A percentile compares a stretch with the other conserved stretches of the same genome.
Evolutionary conservation across 2,113 vertebrate genomes (phyloP).

Genomic region (Orcinus orca): DNA sequence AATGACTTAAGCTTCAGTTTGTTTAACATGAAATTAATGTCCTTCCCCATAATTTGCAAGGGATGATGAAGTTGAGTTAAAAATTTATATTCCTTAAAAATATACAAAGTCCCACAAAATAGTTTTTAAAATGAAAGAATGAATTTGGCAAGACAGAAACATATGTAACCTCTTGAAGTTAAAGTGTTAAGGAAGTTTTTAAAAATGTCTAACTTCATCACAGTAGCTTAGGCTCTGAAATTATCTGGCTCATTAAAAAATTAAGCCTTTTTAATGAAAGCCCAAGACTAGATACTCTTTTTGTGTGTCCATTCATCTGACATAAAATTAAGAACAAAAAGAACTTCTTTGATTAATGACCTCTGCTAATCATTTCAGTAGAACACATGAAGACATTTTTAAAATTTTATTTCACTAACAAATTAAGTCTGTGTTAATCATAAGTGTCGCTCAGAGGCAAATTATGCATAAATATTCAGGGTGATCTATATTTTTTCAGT

Average conservation of each 20-base stretch:
- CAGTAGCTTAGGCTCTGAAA: too few species aligned
- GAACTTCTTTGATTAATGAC: conserved; percentile 80
- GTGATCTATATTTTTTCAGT: conserved; percentile 83
- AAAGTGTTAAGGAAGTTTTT: background rate
- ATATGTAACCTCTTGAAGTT: background rate
- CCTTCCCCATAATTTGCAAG: background rate
- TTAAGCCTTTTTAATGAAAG: conserved; percentile 37
- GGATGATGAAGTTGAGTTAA: background rate
- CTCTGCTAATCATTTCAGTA: conserved; percentile 78
- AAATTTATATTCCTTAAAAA: background rate
- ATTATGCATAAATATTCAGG: conserved; percentile 80
- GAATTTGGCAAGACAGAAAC: background rate
- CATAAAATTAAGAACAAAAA: conserved; percentile 79
- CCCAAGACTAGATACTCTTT: conserved; percentile 56
- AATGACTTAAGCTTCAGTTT: background rate
- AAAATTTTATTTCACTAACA: conserved; percentile 79
- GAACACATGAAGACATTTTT: conserved; percentile 74
- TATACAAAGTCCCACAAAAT: background rate
- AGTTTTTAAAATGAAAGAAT: background rate
- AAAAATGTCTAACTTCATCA: background rate
- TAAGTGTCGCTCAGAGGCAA: conserved; percentile 79
- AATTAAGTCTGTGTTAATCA: conserved; percentile 82
- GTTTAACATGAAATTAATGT: background rate
- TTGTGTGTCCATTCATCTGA: conserved; percentile 68
- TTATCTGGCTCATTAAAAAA: too few species aligned